Percentiles rank a stretch among this genome's conserved stretches.
phyloP scores from a whole-genome alignment of 2,797 vertebrate genomes.

The Rhinichthys osculus region DNA sequence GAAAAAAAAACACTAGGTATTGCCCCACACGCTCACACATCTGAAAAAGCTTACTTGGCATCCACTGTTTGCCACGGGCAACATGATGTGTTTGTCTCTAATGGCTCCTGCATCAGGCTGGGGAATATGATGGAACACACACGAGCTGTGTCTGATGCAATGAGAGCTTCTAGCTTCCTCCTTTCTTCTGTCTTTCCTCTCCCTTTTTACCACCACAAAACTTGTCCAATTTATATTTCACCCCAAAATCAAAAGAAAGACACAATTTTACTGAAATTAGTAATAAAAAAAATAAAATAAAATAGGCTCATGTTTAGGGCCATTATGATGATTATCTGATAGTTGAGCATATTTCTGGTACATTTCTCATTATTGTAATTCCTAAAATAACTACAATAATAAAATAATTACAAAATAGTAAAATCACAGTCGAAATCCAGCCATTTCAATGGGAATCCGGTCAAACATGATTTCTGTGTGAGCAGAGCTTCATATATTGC shows the following conservation, averaged over 20 bases:
- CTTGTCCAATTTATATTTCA: neutral
- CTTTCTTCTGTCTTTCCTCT: conserved; percentile 9
- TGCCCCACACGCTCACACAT: conserved; percentile 58
- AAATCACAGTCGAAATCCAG: neutral
- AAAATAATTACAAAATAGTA: too few species aligned
- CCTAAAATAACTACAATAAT: too few species aligned
- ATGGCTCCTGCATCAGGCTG: conserved; percentile 63
- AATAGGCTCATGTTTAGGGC: neutral
- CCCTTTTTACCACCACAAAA: conserved; percentile 5
- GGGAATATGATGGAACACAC: conserved; percentile 34
- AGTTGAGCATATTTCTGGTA: neutral
- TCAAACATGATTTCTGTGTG: neutral
- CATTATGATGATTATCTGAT: neutral
- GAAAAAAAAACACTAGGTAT: conserved; percentile 48
- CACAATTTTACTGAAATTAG: neutral
- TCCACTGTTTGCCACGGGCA: conserved; percentile 31
- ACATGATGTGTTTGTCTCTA: conserved; percentile 55
- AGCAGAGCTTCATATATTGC: neutral
- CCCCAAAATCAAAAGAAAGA: neutral
- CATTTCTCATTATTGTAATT: neutral
- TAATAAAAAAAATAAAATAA: too few species aligned
- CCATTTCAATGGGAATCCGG: neutral
- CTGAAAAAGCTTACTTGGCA: conserved; percentile 31
- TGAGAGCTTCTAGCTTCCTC: neutral
- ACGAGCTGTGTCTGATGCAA: conserved; percentile 35